Evolutionary conservation across 64 coral and sea anemone genomes (phyloP).

Genomic region (Montipora foliosa): DNA sequence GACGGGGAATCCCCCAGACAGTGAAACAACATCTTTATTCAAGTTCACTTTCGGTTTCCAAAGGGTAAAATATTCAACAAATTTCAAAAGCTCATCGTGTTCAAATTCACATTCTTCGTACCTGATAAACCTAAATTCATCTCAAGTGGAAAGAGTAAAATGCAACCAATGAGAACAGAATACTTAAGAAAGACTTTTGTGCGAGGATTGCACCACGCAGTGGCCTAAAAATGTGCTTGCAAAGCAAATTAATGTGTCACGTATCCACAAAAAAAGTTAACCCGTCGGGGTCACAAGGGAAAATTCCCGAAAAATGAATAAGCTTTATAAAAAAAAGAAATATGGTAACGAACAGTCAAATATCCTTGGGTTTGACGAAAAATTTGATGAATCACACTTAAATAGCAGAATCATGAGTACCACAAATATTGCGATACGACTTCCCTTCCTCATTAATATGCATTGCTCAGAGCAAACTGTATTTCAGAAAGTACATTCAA

Average conservation of each 20-base stretch:
- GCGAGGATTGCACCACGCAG: background rate
- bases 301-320: slow-evolving; percentile 1
- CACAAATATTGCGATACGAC: background rate
- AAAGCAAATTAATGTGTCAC: background rate
- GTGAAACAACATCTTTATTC: too few relatives aligned
- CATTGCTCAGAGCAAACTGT: too few relatives aligned
- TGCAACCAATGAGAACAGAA: background rate
- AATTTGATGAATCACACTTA: background rate
- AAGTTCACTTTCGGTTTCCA: slow-evolving; percentile 11
- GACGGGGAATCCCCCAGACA: slow-evolving; percentile 28
- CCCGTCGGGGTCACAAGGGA: background rate
- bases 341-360: background rate
- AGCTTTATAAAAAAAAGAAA: background rate
- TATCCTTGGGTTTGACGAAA: background rate
- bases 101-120: background rate
- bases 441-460: background rate
- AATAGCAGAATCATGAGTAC: background rate
- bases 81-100: background rate
- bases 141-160: background rate
- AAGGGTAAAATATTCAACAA: background rate
- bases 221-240: background rate
- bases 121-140: background rate
- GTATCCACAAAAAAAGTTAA: background rate
- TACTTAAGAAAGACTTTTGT: background rate
- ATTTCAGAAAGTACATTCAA: background rate